These are phyloP conservation scores for Gymnoscopelus microlampas DNA, from an alignment of 2,797 vertebrate genomes.

Conservation along the genomic window DNA sequence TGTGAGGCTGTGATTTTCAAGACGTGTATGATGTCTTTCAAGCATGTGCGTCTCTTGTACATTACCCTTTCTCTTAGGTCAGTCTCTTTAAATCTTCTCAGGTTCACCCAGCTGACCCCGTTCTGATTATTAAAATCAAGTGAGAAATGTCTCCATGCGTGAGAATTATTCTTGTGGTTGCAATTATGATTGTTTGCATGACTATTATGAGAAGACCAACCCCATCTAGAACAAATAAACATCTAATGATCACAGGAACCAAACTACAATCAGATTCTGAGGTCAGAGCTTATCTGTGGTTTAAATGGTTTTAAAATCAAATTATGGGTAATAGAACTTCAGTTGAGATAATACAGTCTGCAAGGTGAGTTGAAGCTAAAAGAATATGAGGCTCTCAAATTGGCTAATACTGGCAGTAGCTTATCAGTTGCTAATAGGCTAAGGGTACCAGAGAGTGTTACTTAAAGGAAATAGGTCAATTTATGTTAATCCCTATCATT, in stretches of 20 bases:
- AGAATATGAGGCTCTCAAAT: slow-evolving; percentile 7
- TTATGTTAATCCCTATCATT: slow-evolving; percentile 1
- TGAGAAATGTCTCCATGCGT: slow-evolving; percentile 29
- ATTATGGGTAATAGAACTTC: not conserved
- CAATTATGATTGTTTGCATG: not conserved
- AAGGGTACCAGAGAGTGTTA: slow-evolving; percentile 30
- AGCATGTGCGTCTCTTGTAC: too few species aligned
- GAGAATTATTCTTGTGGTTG: too few species aligned
- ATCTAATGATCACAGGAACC: too few species aligned
- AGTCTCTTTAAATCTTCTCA: slow-evolving; percentile 33
- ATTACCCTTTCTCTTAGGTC: slow-evolving; percentile 12
- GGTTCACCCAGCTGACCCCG: slow-evolving; percentile 2
- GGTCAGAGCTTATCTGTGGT: too few species aligned
- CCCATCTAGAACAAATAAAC: too few species aligned
- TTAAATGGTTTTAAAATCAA: not conserved
- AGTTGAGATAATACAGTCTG: slow-evolving; percentile 11
- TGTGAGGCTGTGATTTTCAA: too few species aligned
- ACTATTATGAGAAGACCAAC: too few species aligned
- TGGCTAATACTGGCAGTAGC: slow-evolving; percentile 50
- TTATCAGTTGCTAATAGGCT: slow-evolving; percentile 57
- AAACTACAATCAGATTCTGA: too few species aligned
- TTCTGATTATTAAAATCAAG: slow-evolving; percentile 14
- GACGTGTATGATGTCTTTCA: too few species aligned
- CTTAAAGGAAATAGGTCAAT: slow-evolving; percentile 2
- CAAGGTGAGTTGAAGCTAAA: slow-evolving; percentile 7